A percentile compares a stretch with the other conserved stretches of the same genome.
Conservation (phyloP, 2,797 vertebrate species). For the Cyprinella venusta region DNA sequence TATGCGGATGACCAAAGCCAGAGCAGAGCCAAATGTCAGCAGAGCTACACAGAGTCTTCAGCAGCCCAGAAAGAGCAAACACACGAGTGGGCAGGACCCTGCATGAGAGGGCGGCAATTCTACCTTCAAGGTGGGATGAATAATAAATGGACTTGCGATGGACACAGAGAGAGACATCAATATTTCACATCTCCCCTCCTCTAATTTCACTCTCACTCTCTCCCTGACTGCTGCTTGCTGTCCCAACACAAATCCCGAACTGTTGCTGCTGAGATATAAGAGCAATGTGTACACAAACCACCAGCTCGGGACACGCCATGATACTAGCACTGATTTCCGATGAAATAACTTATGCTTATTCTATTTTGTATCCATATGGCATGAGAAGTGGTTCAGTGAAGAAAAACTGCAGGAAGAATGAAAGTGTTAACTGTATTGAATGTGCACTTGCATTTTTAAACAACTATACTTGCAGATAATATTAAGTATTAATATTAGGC, state of each 20-base stretch:
- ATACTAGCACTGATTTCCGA: conserved; percentile 31
- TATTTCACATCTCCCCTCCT: conserved; percentile 89
- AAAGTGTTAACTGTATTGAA: neutral
- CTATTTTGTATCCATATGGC: neutral
- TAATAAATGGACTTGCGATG: conserved; percentile 88
- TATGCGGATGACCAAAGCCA: conserved; percentile 56
- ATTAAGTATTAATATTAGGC: neutral
- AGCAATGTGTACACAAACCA: conserved; percentile 35
- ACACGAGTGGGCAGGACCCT: conserved; percentile 74
- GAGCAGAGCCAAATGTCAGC: conserved; percentile 65
- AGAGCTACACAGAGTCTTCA: conserved; percentile 62
- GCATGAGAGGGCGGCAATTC: conserved; percentile 78
- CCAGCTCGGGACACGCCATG: neutral
- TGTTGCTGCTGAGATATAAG: conserved; percentile 60
- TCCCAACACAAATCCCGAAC: conserved; percentile 67
- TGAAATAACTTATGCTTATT: neutral
- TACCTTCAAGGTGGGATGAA: conserved; percentile 92
- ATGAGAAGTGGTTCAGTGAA: neutral
- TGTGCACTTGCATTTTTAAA: no score
- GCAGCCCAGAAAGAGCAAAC: conserved; percentile 66
- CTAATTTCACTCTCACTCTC: conserved; percentile 85
- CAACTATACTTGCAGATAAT: neutral
- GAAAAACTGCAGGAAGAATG: neutral
- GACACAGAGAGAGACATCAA: conserved; percentile 90
- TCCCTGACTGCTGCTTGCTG: conserved; percentile 68